A percentile compares a stretch with the other conserved stretches of the same genome.
Conservation (phyloP, 1,140 invertebrate genomes). For the Ladona fulva region DNA sequence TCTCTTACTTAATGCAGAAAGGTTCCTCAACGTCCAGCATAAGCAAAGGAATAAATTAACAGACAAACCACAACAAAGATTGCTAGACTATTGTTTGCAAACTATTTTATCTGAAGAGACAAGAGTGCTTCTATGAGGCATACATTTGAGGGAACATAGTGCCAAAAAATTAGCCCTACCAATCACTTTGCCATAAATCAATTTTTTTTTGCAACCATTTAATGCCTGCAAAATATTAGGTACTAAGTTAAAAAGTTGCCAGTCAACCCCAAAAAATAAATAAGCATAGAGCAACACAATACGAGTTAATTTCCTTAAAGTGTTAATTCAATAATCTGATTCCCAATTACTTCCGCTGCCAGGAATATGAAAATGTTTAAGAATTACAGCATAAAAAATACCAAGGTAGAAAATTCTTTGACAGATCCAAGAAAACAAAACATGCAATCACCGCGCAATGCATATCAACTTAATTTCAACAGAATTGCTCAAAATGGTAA, state of each 20-base stretch:
- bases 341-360: too few species aligned
- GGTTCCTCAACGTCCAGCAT: neutral
- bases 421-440: too few species aligned
- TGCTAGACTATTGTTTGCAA: neutral
- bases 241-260: constrained; percentile 1
- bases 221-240: neutral
- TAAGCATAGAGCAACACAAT: neutral
- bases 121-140: neutral
- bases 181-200: neutral
- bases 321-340: too few species aligned
- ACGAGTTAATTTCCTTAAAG: too few species aligned
- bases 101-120: constrained; percentile 2
- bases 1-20: constrained; percentile 10
- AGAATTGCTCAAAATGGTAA: neutral
- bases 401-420: too few species aligned
- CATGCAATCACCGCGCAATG: neutral
- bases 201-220: neutral
- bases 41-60: neutral
- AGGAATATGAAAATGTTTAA: too few species aligned
- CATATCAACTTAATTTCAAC: neutral
- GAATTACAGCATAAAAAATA: too few species aligned
- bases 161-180: neutral
- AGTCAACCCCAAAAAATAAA: constrained; percentile 1
- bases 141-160: neutral
- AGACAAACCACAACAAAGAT: neutral